phyloP scores from a whole-genome alignment of 2,113 vertebrate species.

The Aleadryas rufinucha region DNA sequence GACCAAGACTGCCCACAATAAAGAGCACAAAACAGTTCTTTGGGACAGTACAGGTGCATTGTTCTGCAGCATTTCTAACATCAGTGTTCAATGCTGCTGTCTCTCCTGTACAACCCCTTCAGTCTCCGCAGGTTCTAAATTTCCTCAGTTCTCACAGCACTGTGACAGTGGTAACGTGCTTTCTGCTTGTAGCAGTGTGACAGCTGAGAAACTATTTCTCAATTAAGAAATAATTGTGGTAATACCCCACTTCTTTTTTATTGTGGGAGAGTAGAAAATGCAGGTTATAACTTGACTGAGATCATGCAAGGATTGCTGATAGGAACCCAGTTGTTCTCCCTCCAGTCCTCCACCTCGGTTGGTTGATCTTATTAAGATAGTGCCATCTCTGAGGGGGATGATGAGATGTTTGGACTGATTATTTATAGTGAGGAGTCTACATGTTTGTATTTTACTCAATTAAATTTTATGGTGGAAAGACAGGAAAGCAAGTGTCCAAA shows the following conservation, averaged over 20 bases:
- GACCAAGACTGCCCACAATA: background rate
- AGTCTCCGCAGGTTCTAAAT: background rate
- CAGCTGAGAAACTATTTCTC: constrained; percentile 17
- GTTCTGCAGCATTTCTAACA: background rate
- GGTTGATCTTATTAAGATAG: constrained; percentile 52
- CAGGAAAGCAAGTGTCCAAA: background rate
- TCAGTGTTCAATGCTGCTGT: background rate
- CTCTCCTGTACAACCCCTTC: background rate
- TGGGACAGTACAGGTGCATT: background rate
- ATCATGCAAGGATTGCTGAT: background rate
- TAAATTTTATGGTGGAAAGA: constrained; percentile 22
- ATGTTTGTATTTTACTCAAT: constrained; percentile 19
- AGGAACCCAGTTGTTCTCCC: constrained; percentile 2
- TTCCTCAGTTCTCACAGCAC: background rate
- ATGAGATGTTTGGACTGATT: constrained; percentile 37
- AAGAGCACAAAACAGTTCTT: background rate
- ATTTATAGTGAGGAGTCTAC: constrained; percentile 5
- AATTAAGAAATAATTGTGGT: constrained; percentile 11
- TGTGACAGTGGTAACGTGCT: background rate
- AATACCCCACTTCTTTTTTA: constrained; percentile 5
- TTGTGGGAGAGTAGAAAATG: constrained; percentile 23
- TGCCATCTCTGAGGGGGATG: background rate
- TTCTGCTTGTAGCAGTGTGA: background rate
- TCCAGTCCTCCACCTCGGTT: background rate
- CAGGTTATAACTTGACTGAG: constrained; percentile 38